Percentiles rank a stretch among this genome's conserved stretches.
phyloP scores from a whole-genome alignment of 2,888 invertebrate species.

The Drosophila peninsularis region DNA sequence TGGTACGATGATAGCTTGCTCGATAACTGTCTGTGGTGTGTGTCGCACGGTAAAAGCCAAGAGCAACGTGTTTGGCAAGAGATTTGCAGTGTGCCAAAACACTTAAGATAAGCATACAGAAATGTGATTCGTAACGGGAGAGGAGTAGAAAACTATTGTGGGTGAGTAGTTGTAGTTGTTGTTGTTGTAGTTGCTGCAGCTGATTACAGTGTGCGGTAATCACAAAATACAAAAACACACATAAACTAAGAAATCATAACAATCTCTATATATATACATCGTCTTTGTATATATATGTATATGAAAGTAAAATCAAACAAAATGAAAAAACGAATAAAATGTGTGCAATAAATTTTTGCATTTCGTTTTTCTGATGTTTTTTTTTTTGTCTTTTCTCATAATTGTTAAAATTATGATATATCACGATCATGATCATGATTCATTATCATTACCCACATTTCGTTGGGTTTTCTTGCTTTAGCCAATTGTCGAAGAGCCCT shows the following conservation, averaged over 20 bases:
- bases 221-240: slow-evolving; percentile 37
- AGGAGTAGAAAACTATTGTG: slow-evolving; percentile 11
- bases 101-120: slow-evolving; percentile 28
- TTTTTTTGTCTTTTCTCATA: slow-evolving; percentile 3
- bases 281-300: neutral
- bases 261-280: neutral
- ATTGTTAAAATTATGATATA: slow-evolving; percentile 7
- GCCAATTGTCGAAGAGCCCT: slow-evolving; percentile 49
- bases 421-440: neutral
- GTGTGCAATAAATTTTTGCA: slow-evolving; percentile 44
- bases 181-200: slow-evolving; percentile 29
- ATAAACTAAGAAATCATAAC: slow-evolving; percentile 5
- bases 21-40: slow-evolving; percentile 15
- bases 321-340: neutral
- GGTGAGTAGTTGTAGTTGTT: slow-evolving; percentile 8
- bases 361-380: slow-evolving; percentile 29
- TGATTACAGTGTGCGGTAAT: slow-evolving; percentile 33
- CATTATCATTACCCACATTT: slow-evolving; percentile 9
- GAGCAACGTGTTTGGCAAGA: slow-evolving; percentile 22
- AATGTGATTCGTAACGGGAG: slow-evolving; percentile 13
- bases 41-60: slow-evolving; percentile 7
- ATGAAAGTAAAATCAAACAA: neutral
- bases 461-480: slow-evolving; percentile 16
- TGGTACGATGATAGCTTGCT: neutral
- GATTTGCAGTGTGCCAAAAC: slow-evolving; percentile 22